These are phyloP conservation scores for Butastur rufipennis DNA, from an alignment of 2,113 vertebrate species.

Conservation along the genomic window DNA sequence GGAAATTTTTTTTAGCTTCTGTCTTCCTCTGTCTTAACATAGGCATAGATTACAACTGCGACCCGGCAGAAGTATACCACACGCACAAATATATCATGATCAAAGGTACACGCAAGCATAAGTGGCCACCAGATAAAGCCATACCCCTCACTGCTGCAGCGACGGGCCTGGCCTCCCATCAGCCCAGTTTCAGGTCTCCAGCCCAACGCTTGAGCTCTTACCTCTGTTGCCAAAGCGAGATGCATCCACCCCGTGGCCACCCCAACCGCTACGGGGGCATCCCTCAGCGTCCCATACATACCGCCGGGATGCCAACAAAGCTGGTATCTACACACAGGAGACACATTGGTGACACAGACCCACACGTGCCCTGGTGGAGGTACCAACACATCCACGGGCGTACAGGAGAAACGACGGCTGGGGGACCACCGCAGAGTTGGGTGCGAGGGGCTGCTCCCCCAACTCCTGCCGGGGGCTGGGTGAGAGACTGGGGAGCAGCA, in stretches of 20 bases:
- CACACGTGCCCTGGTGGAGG: rapidly evolving
- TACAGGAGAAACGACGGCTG: neutral
- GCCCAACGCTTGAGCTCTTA: neutral
- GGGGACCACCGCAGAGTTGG: neutral
- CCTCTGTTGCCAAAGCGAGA: neutral
- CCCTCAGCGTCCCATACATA: neutral
- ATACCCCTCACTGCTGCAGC: rapidly evolving
- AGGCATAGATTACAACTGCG: neutral
- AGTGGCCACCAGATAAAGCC: neutral
- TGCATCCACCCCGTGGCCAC: rapidly evolving
- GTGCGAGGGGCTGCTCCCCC: neutral
- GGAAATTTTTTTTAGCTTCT: neutral
- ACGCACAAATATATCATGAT: neutral
- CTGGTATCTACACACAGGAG: neutral
- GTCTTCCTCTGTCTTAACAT: neutral
- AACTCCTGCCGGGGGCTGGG: neutral
- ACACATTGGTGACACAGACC: neutral
- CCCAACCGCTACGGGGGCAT: rapidly evolving
- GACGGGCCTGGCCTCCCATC: too few species aligned
- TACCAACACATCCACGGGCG: rapidly evolving
- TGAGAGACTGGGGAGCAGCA: neutral
- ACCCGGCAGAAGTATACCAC: neutral
- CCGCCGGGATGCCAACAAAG: neutral
- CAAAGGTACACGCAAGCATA: neutral
- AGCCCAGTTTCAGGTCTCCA: neutral